Percentiles rank a stretch among this genome's conserved stretches.
phyloP scores from a whole-genome alignment of 2,888 invertebrate genomes.

The Nemoura dubitans region DNA sequence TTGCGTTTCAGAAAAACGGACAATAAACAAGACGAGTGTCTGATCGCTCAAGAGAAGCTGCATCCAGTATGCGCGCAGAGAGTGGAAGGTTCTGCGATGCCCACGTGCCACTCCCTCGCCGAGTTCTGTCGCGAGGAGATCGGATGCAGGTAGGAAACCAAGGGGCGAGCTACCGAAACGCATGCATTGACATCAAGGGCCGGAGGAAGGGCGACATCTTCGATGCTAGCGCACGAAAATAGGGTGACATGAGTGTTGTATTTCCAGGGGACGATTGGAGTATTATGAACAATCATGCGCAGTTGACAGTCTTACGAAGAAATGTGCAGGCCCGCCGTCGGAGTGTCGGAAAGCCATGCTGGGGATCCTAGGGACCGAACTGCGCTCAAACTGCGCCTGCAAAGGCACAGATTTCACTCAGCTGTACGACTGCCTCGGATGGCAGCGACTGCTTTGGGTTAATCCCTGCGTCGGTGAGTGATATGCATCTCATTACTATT shows the following conservation, averaged over 20 bases:
- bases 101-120: conserved; percentile 87
- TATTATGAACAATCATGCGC: conserved; percentile 92
- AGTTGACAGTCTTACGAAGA: conserved; percentile 87
- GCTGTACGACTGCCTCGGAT: conserved; percentile 87
- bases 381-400: conserved; percentile 88
- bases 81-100: conserved; percentile 73
- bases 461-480: conserved; percentile 91
- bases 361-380: conserved; percentile 88
- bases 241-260: conserved; percentile 10
- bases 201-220: not conserved
- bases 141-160: conserved; percentile 78
- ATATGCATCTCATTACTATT: no score
- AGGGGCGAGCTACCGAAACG: no score
- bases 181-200: not conserved
- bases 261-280: conserved; percentile 77
- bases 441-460: conserved; percentile 90
- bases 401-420: conserved; percentile 86
- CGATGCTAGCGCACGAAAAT: not conserved
- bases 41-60: conserved; percentile 87
- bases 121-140: conserved; percentile 83
- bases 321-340: conserved; percentile 86
- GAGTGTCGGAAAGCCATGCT: conserved; percentile 87
- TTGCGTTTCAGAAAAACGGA: conserved; percentile 77
- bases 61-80: conserved; percentile 91
- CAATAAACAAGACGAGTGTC: conserved; percentile 85